These are phyloP conservation scores for Sceloporus undulatus DNA, from an alignment of 2,113 vertebrate genomes.

Conservation along the genomic window DNA sequence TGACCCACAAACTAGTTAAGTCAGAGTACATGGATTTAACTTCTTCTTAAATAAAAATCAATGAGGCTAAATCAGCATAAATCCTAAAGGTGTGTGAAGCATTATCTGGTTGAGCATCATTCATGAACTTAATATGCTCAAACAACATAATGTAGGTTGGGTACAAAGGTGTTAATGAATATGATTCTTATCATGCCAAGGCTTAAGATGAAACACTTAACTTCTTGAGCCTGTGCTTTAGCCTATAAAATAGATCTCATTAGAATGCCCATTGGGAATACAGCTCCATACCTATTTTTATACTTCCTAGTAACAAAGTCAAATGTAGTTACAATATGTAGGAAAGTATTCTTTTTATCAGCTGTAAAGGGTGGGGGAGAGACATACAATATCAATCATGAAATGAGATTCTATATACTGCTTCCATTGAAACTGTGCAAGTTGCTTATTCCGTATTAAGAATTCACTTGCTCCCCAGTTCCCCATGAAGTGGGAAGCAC, in stretches of 20 bases:
- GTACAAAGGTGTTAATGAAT: constrained; percentile 15
- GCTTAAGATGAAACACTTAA: neutral
- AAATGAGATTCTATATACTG: constrained; percentile 21
- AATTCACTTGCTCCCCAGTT: constrained; percentile 1
- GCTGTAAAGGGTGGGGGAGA: neutral
- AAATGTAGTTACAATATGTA: neutral
- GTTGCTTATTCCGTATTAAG: constrained; percentile 28
- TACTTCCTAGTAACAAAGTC: neutral
- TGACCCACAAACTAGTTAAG: constrained; percentile 30
- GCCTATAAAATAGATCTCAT: neutral
- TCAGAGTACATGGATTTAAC: constrained; percentile 24
- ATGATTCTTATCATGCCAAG: neutral
- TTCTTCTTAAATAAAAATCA: constrained; percentile 33
- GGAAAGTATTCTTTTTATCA: neutral
- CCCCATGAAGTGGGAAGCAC: neutral
- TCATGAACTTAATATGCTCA: constrained; percentile 29
- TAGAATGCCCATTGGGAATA: constrained; percentile 1
- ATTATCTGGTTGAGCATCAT: neutral
- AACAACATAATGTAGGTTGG: neutral
- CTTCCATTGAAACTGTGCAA: constrained; percentile 13
- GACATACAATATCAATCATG: neutral
- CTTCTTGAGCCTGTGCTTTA: neutral
- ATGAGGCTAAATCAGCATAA: constrained; percentile 30
- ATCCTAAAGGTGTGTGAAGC: neutral
- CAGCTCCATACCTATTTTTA: constrained; percentile 5